Conservation (phyloP, 2,113 vertebrate species). For the cattle (Bos taurus) region ARS-UCD2.0 NC_037336.1:20102501-20103000, state of each 20-base stretch:
- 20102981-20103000: background rate
- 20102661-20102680: background rate
- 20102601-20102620: background rate
- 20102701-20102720: too few relatives aligned
- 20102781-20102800: background rate
- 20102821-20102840: background rate
- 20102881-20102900: background rate
- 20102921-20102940: background rate
- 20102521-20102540: accelerated
- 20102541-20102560: background rate
- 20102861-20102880: background rate
- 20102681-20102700: background rate
- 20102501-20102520: background rate
- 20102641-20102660: background rate
- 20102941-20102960: background rate
- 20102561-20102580: background rate
- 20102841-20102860: background rate
- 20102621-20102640: background rate
- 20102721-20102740: too few relatives aligned
- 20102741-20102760: too few relatives aligned
- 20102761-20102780: background rate
- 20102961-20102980: too few relatives aligned
- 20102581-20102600: background rate
- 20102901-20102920: background rate
- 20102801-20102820: background rate